These are phyloP conservation scores for Cygnus olor DNA, from an alignment of 2,797 vertebrate species.

Conservation along the genomic window DNA sequence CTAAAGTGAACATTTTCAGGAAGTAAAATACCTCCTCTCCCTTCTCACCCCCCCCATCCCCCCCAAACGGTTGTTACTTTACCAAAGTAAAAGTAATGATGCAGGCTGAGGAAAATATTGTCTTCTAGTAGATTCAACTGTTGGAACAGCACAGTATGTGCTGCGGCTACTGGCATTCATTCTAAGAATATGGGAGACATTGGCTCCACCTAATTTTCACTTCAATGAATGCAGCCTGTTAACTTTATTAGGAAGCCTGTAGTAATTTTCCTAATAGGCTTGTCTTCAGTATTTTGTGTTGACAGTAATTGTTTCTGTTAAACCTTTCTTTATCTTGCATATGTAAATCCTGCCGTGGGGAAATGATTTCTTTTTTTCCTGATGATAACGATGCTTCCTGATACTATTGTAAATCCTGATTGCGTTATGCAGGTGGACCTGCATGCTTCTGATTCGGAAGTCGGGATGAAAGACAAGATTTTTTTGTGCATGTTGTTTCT, in stretches of 20 bases:
- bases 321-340: rapidly evolving
- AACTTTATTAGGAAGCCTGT: neutral
- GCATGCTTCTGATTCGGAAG: neutral
- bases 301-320: neutral
- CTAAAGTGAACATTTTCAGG: neutral
- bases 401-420: neutral
- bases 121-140: neutral
- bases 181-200: neutral
- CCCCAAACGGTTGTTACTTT: neutral
- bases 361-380: neutral
- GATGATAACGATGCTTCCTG: neutral
- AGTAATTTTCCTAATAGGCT: neutral
- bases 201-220: conserved; percentile 66
- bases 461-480: neutral
- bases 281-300: neutral
- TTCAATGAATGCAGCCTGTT: neutral
- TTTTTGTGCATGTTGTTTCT: neutral
- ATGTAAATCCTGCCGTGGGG: neutral
- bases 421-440: neutral
- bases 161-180: neutral
- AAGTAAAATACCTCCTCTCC: neutral
- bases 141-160: neutral
- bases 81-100: neutral
- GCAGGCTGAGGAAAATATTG: neutral
- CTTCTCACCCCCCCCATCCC: too few relatives aligned